These are phyloP conservation scores for Mus pahari DNA, from an alignment of 2,113 vertebrate genomes.

Conservation along the genomic window DNA sequence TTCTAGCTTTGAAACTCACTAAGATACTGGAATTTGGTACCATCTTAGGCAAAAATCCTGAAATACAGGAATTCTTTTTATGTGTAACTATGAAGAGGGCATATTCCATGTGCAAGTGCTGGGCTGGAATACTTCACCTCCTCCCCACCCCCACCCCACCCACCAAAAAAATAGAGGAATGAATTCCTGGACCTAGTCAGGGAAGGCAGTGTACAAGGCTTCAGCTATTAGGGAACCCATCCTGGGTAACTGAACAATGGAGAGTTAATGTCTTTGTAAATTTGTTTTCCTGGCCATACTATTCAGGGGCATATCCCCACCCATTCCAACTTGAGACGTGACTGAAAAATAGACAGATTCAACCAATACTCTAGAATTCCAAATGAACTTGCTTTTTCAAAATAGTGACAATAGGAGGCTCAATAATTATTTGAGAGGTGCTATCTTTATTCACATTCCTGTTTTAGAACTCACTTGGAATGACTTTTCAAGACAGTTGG, in stretches of 20 bases:
- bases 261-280: constrained; percentile 72
- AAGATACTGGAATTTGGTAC: not conserved
- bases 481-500: constrained; percentile 43
- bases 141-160: too few relatives aligned
- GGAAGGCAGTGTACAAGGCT: not conserved
- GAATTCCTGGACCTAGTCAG: constrained; percentile 28
- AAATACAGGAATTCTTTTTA: not conserved
- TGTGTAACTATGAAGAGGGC: not conserved
- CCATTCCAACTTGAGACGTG: constrained; percentile 41
- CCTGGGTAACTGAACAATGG: constrained; percentile 58
- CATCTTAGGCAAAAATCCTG: constrained; percentile 2
- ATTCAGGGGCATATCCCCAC: constrained; percentile 52
- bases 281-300: constrained; percentile 67
- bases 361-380: constrained; percentile 58
- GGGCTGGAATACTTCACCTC: constrained; percentile 47
- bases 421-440: constrained; percentile 64
- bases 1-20: not conserved
- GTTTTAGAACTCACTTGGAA: constrained; percentile 53
- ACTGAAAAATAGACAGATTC: constrained; percentile 61
- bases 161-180: not conserved
- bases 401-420: constrained; percentile 53
- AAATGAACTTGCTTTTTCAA: constrained; percentile 65
- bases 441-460: constrained; percentile 29
- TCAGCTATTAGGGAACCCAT: constrained; percentile 46
- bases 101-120: not conserved